Conservation (phyloP, 2,113 vertebrate species). For the Astur gentilis region DNA sequence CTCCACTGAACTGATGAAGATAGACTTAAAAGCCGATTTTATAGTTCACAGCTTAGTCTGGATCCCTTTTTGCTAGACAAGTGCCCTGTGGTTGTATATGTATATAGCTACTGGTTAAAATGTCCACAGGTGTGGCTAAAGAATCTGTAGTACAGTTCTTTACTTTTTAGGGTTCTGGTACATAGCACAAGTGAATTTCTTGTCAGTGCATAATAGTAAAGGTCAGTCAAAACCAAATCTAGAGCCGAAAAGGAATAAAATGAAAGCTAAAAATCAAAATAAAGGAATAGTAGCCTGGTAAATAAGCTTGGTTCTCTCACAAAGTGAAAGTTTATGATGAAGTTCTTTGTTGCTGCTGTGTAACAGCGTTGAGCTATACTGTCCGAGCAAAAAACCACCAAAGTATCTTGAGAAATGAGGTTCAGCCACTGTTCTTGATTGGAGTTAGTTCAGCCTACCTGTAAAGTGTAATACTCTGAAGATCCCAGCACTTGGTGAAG, state of each 20-base stretch:
- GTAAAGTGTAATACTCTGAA: not conserved
- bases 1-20: not conserved
- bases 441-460: not conserved
- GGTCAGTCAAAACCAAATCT: not conserved
- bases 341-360: not conserved
- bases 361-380: not conserved
- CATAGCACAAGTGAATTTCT: not conserved
- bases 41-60: not conserved
- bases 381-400: accelerated
- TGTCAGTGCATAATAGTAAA: not conserved
- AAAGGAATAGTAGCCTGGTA: not conserved
- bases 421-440: not conserved
- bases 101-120: not conserved
- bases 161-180: not conserved
- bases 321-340: not conserved
- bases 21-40: not conserved
- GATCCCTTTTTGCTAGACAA: not conserved
- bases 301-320: not conserved
- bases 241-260: not conserved
- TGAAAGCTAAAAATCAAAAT: not conserved
- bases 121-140: not conserved
- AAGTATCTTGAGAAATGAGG: not conserved
- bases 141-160: not conserved
- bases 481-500: not conserved
- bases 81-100: not conserved